These are phyloP conservation scores for Clitarchus hookeri DNA, from an alignment of 2,888 invertebrate species.

Conservation along the genomic window DNA sequence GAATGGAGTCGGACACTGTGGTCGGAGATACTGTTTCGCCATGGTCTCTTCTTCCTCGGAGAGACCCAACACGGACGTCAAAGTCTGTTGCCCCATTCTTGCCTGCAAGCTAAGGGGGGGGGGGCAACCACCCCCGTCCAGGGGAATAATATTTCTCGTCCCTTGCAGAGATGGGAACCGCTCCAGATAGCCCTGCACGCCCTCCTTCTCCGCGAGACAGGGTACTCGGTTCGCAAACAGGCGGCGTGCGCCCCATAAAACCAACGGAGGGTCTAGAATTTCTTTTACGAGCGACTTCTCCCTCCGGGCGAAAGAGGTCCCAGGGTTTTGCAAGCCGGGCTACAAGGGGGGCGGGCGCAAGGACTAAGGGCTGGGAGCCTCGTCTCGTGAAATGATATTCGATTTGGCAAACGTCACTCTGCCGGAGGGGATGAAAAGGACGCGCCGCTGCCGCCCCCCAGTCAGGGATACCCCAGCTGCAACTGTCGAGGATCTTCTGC, in stretches of 20 bases:
- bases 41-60: no score
- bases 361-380: not conserved
- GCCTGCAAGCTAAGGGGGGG: no score
- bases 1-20: no score
- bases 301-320: not conserved
- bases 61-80: no score
- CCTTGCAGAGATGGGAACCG: not conserved
- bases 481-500: no score
- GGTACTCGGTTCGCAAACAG: conserved; percentile 7
- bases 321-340: not conserved
- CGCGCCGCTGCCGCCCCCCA: no score
- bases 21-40: no score
- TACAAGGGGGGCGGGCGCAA: not conserved
- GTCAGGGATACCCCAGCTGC: no score
- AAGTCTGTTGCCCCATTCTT: no score
- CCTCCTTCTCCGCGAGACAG: not conserved
- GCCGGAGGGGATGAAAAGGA: no score
- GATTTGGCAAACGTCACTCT: not conserved
- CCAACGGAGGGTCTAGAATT: not conserved
- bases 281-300: not conserved
- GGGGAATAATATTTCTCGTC: no score
- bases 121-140: no score
- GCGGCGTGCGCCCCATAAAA: not conserved
- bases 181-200: not conserved
- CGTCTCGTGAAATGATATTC: not conserved